A percentile compares a stretch with the other conserved stretches of the same genome.
Evolutionary conservation across 2,888 invertebrate genomes (phyloP).

Genomic region (Nasonovia ribisnigri): DNA sequence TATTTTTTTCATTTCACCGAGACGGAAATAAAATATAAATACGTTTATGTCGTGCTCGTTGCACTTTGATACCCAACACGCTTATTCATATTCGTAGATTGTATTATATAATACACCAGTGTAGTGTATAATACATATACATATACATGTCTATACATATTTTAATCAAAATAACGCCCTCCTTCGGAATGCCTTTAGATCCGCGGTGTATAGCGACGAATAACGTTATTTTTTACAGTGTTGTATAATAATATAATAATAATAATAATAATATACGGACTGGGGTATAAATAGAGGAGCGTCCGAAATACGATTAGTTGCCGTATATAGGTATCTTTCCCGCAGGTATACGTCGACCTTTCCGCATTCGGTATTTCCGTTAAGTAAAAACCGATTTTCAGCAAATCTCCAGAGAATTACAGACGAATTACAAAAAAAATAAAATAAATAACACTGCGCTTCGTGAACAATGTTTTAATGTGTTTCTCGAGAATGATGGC

Average conservation of each 20-base stretch:
- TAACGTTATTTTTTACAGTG: neutral
- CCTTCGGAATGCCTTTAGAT: neutral
- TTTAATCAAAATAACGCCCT: slow-evolving; percentile 1
- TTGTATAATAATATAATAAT: too few species aligned
- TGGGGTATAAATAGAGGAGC: too few species aligned
- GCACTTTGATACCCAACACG: slow-evolving; percentile 1
- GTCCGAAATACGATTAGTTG: too few species aligned
- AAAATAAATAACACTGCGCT: too few species aligned
- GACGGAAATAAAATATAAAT: slow-evolving; percentile 16
- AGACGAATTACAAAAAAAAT: neutral
- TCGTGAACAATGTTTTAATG: neutral
- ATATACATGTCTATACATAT: neutral
- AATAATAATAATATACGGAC: too few species aligned
- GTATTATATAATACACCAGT: neutral
- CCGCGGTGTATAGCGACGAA: neutral
- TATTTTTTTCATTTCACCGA: neutral
- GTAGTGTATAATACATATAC: neutral
- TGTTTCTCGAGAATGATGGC: neutral
- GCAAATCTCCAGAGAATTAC: neutral
- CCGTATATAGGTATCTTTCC: too few species aligned
- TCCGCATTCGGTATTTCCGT: neutral
- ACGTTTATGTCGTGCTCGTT: neutral
- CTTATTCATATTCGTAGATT: neutral
- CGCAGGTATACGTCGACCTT: neutral
- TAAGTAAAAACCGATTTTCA: neutral